Evolutionary conservation across 2,888 invertebrate genomes (phyloP).

Genomic region (Pasiphila rectangulata): DNA sequence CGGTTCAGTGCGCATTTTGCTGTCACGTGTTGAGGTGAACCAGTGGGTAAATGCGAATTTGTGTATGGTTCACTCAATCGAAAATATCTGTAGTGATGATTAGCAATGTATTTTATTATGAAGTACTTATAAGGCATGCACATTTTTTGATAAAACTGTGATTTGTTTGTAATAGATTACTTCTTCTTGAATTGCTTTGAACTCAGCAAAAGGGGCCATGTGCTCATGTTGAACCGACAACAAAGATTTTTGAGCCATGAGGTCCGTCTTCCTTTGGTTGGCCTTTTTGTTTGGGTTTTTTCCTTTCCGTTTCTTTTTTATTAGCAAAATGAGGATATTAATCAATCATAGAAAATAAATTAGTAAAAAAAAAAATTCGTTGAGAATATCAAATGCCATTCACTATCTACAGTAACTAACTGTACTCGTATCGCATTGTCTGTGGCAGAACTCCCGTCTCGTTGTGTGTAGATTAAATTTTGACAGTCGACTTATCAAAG

Average conservation of each 20-base stretch:
- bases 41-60: constrained; percentile 19
- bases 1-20: constrained; percentile 46
- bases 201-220: too few species aligned
- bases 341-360: neutral
- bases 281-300: too few species aligned
- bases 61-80: constrained; percentile 13
- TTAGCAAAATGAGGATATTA: too few species aligned
- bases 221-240: too few species aligned
- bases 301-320: too few species aligned
- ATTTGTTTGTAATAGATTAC: too few species aligned
- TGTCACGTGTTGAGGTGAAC: constrained; percentile 18
- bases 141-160: too few species aligned
- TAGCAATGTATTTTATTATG: constrained; percentile 9
- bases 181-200: too few species aligned
- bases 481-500: constrained; percentile 54
- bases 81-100: constrained; percentile 6
- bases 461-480: constrained; percentile 52
- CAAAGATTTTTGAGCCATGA: too few species aligned
- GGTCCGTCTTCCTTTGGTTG: too few species aligned
- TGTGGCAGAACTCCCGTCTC: constrained; percentile 30
- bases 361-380: neutral
- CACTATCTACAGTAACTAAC: too few species aligned
- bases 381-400: too few species aligned
- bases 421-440: constrained; percentile 9
- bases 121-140: neutral